Base-by-base conservation (phyloP, 2,888 invertebrate genomes). In the Drosophila anomelani region DNA sequence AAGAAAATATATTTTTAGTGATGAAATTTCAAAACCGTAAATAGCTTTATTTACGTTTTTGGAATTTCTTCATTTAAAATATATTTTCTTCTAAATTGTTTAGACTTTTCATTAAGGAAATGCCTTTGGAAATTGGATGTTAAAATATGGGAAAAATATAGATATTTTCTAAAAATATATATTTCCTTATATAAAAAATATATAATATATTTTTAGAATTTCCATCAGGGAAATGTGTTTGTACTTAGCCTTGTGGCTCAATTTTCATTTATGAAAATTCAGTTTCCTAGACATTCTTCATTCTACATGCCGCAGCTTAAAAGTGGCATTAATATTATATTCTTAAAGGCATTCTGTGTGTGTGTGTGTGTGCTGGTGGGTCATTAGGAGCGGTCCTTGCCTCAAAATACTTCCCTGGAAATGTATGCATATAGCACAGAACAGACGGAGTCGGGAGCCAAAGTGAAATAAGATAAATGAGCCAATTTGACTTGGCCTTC, bases 401-500 rank as follows among this genome's bases (percentile, higher is more conserved):
- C n/a, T n/a, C 17, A 17, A 56, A 61, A 56, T 60, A 70, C 61
- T 70, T 43, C 55, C 60, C 56, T 49, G 36, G 58, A 77, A 53
- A 23, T 23, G 23, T 20, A 36, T 34, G 51, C 51, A n/a, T 12
- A 20, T 3, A 51, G 26, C 4, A 26, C 26, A 26, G 26, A 26
- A 4, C 17, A 41, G 44, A 15, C 46, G 4, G 46, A 46, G 26
- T 26, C 12, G 13, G 13, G 43, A 61, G 51, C 23, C 51, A 80
- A 85, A 75, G 75, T 82, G 78, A 82, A 77, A 80, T 70, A 85
- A 82, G 85, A 82, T 85, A 81, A 85, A 85, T 82, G 80, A 80
- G 82, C 75, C 75, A 80, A 83, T 80, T 82, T 77, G 64, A 77
- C 74, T 75, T 67, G 70, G 57, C 71, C 41, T 36, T 44, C n/a